These are phyloP conservation scores for Saxicola maurus DNA, from an alignment of 2,797 vertebrate genomes.

Conservation along the genomic window DNA sequence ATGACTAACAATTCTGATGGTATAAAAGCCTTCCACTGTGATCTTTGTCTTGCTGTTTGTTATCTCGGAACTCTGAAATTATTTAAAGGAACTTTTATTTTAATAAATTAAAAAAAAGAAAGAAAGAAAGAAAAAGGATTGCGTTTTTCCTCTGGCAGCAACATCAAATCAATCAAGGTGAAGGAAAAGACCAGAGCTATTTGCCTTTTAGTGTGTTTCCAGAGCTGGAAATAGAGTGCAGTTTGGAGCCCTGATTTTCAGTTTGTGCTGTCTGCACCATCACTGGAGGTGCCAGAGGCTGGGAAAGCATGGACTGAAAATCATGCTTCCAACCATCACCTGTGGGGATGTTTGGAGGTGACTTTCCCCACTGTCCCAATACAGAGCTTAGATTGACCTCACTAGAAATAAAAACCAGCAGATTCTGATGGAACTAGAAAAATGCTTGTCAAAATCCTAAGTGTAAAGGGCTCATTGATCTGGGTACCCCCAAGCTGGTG, in stretches of 20 bases:
- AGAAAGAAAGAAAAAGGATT: background rate
- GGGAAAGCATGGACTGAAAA: background rate
- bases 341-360: background rate
- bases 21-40: slow-evolving; percentile 61
- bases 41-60: slow-evolving; percentile 66
- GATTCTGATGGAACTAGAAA: background rate
- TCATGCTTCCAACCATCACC: background rate
- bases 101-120: slow-evolving; percentile 22
- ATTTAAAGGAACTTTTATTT: slow-evolving; percentile 61
- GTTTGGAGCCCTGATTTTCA: background rate
- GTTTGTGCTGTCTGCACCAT: background rate
- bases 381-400: background rate
- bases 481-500: background rate
- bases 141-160: slow-evolving; percentile 17
- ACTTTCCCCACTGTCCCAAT: background rate
- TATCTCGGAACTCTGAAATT: slow-evolving; percentile 60
- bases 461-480: background rate
- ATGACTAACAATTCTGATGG: slow-evolving; percentile 69
- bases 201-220: slow-evolving; percentile 2
- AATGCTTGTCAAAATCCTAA: background rate
- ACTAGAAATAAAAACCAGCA: background rate
- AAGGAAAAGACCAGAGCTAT: slow-evolving; percentile 33
- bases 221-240: background rate
- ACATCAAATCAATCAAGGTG: slow-evolving; percentile 63
- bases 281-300: background rate